phyloP scores from a whole-genome alignment of 1,140 invertebrate species.

The Onthophagus taurus region DNA sequence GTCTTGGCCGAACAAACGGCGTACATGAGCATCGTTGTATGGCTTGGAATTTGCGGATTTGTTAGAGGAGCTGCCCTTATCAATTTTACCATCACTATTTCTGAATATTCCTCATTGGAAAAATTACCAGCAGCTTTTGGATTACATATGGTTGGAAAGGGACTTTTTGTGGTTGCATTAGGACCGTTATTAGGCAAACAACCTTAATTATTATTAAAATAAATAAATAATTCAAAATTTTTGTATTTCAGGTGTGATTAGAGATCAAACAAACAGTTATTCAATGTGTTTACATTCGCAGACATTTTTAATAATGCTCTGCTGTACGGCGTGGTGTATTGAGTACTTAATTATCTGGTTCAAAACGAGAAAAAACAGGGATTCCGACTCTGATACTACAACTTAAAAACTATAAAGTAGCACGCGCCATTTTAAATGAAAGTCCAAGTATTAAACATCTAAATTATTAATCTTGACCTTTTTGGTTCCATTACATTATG shows the following conservation, averaged over 20 bases:
- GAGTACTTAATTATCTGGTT: slow-evolving; percentile 45
- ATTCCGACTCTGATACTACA: slow-evolving; percentile 17
- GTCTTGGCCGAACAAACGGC: slow-evolving; percentile 57
- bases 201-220: background rate
- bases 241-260: slow-evolving; percentile 50
- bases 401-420: slow-evolving; percentile 7
- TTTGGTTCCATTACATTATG: too few relatives aligned
- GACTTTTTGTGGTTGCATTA: slow-evolving; percentile 55
- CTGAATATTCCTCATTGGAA: slow-evolving; percentile 61
- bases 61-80: slow-evolving; percentile 61
- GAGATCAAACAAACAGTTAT: slow-evolving; percentile 59
- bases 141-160: slow-evolving; percentile 66
- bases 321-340: slow-evolving; percentile 54
- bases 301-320: slow-evolving; percentile 55
- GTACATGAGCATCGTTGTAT: slow-evolving; percentile 52
- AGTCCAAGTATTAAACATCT: slow-evolving; percentile 6
- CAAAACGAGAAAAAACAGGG: slow-evolving; percentile 7
- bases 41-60: slow-evolving; percentile 61
- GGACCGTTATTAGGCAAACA: slow-evolving; percentile 61
- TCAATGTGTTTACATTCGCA: slow-evolving; percentile 61
- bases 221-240: background rate
- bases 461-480: too few relatives aligned
- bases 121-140: slow-evolving; percentile 66
- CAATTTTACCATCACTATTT: slow-evolving; percentile 64
- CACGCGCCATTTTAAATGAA: background rate